Evolutionary conservation across 2,797 vertebrate genomes (phyloP), one percentile per base, ranked within the genome.

Genomic region (Oryzias dopingdopingensis): DNA sequence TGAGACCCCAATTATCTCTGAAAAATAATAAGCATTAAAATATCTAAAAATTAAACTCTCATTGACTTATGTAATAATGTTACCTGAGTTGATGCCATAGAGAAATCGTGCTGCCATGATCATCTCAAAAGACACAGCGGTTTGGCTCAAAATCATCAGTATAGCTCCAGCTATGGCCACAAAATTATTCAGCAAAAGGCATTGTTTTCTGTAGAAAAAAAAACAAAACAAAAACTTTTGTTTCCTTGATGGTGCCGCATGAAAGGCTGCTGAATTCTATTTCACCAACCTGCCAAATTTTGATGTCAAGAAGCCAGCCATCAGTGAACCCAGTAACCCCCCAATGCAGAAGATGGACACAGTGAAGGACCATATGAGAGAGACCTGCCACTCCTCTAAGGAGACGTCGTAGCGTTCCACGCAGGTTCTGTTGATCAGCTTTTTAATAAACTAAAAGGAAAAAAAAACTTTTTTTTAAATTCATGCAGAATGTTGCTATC

Each of bases 51-150:
- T 45, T 43, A 5, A 8, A 55, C 15, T 55, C 10, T 23, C 10
- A 6, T 26, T 26, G 26, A 26, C 6, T 26, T 26, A 15, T 18
- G 0, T 42, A 51, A 43, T 42, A 20, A 1, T n/a, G 17, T 74
- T 67, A 91, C 90, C 89, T 77, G 87, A 23, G 56, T 81, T 89
- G 55, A 91, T 42, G 32, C 88, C 89, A 1, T 81, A 88, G n/a
- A 93, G 41, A 26, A 93, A 59, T 6, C 91, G 83, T n/a, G 68
- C 91, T 14, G 65, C 80, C 71, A 93, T 77, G 69, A 93, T 91
- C 88, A 93, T 93, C 81, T 92, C 92, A 71, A 92, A 93, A 17
- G 91, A 92, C 48, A 45, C 37, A 6, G 88, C 81, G 3, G 42
- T 70, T 74, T 76, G 66, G 56, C 91, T 92, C 16, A 85, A 56